Evolutionary conservation across 2,797 vertebrate genomes (phyloP), one percentile per base, ranked within the genome.

Genomic region (Cyclopterus lumpus): DNA sequence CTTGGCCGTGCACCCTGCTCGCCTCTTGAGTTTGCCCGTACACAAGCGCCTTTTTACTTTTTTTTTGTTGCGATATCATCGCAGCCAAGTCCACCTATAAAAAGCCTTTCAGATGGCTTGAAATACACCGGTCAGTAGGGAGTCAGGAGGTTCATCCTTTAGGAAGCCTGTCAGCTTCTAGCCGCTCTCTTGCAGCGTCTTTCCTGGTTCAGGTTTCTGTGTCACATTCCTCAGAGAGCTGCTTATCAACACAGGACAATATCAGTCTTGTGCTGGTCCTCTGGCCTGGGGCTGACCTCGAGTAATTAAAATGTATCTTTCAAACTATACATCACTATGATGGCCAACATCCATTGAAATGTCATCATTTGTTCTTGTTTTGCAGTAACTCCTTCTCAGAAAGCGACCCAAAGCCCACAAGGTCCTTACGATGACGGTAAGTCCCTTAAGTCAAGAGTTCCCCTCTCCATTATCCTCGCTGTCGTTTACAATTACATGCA

Each of bases 31-130:
- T 83, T 78, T 28, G 8, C 71, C 80, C 11, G 2, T 68, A 94
- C 91, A 95, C 89, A 92, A 85, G 86, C 65, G 69, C 71, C 91
- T 89, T 94, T 95, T 91, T 95, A 44, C 85, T 83, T 46, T 42
- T 42, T 42, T 42, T 42, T 42, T 16, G 85, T 84, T 77, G 79
- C 80, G 82, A 81, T 87, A 90, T 93, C 81, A 92, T 91, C 92
- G 84, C 61, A 87, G 84, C 86, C 88, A 87, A 90, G 89, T 93
- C 89, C 63, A 86, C 84, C 80, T 87, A 80, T 92, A 89, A 91
- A 91, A 91, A 85, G 73, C 60, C 67, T 77, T 92, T 91, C 85
- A 80, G 84, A 82, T 84, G 73, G 73, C 72, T 84, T 51, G 30
- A 75, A 79, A 84, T 82, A 78, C 84, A 71, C 30, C 46, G 28